These are phyloP conservation scores for Spodoptera exigua DNA, from an alignment of 2,888 invertebrate species.

Conservation along the genomic window DNA sequence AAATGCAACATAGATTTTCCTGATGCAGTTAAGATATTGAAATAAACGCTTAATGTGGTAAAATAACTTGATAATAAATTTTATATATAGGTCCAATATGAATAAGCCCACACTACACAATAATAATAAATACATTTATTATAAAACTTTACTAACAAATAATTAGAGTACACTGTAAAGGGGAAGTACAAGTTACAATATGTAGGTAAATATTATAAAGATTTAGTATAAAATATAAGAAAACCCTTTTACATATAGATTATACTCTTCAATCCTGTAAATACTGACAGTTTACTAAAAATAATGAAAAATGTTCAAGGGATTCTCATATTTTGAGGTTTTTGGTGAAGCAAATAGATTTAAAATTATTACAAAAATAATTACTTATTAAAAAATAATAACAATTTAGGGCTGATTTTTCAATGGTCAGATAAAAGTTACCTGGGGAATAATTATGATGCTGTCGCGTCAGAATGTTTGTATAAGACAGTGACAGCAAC, in stretches of 20 bases:
- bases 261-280: slow-evolving; percentile 14
- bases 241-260: slow-evolving; percentile 56
- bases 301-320: slow-evolving; percentile 47
- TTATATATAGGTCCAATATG: slow-evolving; percentile 33
- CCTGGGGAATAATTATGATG: too few relatives aligned
- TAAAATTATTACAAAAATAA: background rate
- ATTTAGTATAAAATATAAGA: slow-evolving; percentile 70
- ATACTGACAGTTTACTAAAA: slow-evolving; percentile 19
- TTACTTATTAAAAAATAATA: too few relatives aligned
- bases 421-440: too few relatives aligned
- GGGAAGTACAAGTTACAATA: slow-evolving; percentile 64
- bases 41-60: too few relatives aligned
- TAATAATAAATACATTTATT: slow-evolving; percentile 59
- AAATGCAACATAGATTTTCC: too few relatives aligned
- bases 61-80: too few relatives aligned
- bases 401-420: too few relatives aligned
- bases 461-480: too few relatives aligned
- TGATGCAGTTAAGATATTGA: too few relatives aligned
- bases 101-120: slow-evolving; percentile 61
- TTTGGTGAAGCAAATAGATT: slow-evolving; percentile 57
- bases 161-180: slow-evolving; percentile 72
- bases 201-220: slow-evolving; percentile 69
- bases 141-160: slow-evolving; percentile 72
- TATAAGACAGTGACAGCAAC: too few relatives aligned
- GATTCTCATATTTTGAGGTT: slow-evolving; percentile 66